Conservation (phyloP, 1,140 invertebrate genomes). For the Olivierus martensii region DNA sequence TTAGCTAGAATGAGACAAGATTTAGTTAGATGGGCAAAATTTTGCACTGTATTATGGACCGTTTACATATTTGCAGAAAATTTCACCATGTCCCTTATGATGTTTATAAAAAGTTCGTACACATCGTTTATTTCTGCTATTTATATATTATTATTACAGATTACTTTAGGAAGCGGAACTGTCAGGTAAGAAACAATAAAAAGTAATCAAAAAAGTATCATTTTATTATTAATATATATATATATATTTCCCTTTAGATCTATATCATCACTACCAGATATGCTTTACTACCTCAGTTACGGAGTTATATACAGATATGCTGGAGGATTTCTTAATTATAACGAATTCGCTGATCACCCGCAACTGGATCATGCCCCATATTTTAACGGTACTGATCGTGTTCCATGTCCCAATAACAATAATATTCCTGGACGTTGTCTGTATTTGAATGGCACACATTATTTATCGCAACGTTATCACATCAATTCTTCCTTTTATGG, state of each 20-base stretch:
- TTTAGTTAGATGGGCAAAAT: constrained; percentile 25
- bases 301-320: constrained; percentile 60
- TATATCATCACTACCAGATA: constrained; percentile 49
- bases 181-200: constrained; percentile 41
- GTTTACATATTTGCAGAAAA: constrained; percentile 57
- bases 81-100: constrained; percentile 60
- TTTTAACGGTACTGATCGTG: constrained; percentile 18
- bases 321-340: constrained; percentile 39
- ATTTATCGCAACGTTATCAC: constrained; percentile 54
- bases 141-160: constrained; percentile 53
- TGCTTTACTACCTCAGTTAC: constrained; percentile 63
- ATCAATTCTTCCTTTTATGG: constrained; percentile 26
- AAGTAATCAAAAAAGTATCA: too few species aligned
- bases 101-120: constrained; percentile 61
- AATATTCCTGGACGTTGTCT: constrained; percentile 41
- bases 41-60: constrained; percentile 42
- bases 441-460: constrained; percentile 54
- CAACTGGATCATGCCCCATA: constrained; percentile 20
- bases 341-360: constrained; percentile 39
- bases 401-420: constrained; percentile 18
- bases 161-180: constrained; percentile 62
- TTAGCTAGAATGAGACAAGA: constrained; percentile 13
- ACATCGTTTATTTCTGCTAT: constrained; percentile 57
- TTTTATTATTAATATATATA: too few species aligned
- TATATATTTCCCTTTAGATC: constrained; percentile 21